A percentile compares a stretch with the other conserved stretches of the same genome.
These are phyloP conservation scores for Scleropages formosus DNA, from an alignment of 2,797 vertebrate species.

Conservation along the genomic window DNA sequence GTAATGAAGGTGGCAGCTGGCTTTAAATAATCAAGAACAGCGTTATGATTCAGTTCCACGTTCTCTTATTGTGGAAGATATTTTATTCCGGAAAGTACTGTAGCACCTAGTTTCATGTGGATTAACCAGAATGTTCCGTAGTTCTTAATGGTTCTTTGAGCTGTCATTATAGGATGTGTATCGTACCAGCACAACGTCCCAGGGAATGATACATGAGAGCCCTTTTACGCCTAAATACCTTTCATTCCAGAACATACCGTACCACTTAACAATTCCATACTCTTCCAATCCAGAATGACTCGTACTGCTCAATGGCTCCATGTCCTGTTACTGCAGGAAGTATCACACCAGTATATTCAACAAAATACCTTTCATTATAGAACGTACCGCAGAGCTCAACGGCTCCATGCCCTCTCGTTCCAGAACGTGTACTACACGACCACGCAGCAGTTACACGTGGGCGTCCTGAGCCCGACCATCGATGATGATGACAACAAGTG, in stretches of 20 bases:
- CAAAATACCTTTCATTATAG: neutral
- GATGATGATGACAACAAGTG: constrained; percentile 98
- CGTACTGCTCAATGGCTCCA: neutral
- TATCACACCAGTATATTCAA: neutral
- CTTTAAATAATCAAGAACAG: too few relatives aligned
- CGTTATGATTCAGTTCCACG: too few relatives aligned
- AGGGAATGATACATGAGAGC: constrained; percentile 83
- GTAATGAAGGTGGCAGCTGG: too few relatives aligned
- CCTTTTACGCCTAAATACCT: constrained; percentile 41
- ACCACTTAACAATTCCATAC: neutral
- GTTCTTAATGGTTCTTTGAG: constrained; percentile 1
- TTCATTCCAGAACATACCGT: neutral
- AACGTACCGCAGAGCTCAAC: neutral
- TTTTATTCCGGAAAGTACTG: neutral
- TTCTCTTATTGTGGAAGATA: too few relatives aligned
- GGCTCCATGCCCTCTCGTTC: constrained; percentile 49
- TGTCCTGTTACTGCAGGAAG: neutral
- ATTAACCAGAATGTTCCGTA: neutral
- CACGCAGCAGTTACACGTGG: constrained; percentile 85
- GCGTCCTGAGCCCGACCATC: constrained; percentile 88
- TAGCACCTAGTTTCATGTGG: too few relatives aligned
- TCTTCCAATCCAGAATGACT: neutral
- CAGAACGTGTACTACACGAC: constrained; percentile 98
- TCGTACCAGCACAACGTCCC: constrained; percentile 91
- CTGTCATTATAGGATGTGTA: constrained; percentile 84